phyloP scores from a whole-genome alignment of 2,888 invertebrate species.

The Syritta pipiens region DNA sequence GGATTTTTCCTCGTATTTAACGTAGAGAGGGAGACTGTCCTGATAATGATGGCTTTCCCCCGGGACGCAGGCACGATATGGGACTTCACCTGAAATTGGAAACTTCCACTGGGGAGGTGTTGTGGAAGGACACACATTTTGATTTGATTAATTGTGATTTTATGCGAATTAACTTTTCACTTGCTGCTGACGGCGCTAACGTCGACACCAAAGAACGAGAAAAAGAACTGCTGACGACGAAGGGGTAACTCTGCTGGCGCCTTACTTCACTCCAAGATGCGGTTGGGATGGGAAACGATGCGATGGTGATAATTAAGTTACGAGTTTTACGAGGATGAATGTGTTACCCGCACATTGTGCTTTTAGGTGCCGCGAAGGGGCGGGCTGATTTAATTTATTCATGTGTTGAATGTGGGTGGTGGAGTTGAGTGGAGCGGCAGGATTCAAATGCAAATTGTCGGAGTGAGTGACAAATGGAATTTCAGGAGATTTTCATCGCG shows the following conservation, averaged over 20 bases:
- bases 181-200: neutral
- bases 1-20: conserved; percentile 54
- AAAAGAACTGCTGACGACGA: conserved; percentile 36
- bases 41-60: conserved; percentile 48
- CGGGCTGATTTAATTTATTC: conserved; percentile 62
- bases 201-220: neutral
- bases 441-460: conserved; percentile 31
- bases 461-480: conserved; percentile 58
- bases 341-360: conserved; percentile 27
- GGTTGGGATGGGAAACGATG: conserved; percentile 23
- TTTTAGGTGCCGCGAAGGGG: neutral
- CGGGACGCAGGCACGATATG: conserved; percentile 9
- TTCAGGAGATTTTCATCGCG: conserved; percentile 54
- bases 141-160: conserved; percentile 69
- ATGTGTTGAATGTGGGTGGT: conserved; percentile 57
- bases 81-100: conserved; percentile 60
- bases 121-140: conserved; percentile 25
- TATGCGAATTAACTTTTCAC: conserved; percentile 62
- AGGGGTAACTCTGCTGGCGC: conserved; percentile 5
- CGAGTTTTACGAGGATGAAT: conserved; percentile 58
- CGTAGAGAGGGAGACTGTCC: conserved; percentile 1
- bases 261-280: conserved; percentile 40
- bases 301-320: conserved; percentile 67
- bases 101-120: conserved; percentile 9
- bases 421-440: neutral